Base-by-base conservation (phyloP, 1,140 invertebrate genomes). In the Drosophila persimilis region DNA sequence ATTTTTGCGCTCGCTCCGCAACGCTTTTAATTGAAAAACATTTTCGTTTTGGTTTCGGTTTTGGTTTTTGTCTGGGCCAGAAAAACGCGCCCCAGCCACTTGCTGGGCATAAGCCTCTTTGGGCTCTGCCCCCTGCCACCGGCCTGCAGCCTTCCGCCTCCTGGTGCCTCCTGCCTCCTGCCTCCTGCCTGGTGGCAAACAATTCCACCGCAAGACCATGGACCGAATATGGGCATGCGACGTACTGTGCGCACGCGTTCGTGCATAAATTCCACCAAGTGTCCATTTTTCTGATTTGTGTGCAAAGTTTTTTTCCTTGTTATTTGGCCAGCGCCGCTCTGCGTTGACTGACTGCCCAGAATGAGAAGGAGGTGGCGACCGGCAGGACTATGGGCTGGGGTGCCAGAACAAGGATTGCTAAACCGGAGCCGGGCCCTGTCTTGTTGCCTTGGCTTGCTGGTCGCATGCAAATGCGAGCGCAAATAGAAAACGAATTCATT, bases 271-370 rank as follows among this genome's bases (percentile, higher is more conserved):
- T 85, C 81, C 77, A 76, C 81, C 81, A 85, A 85, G 81, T 85
- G 81, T 81, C 81, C 81, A 85, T 85, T 85, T 85, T 85, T 81
- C 77, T 85, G 81, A 85, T 85, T 85, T 85, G 81, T 86, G 81
- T 86, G 77, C 69, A 86, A 85, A 85, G 64, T 77, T 86, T 86
- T 55, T 66, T 62, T 61, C 22, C 75, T 71, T 66, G 51, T 62
- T 56, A 54, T 74, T 64, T 66, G 72, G 60, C 48, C 35, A 13
- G 11, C 50, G 20, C 20, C 44, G 53, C 43, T 43, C 48, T 24
- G 50, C 62, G 60, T 55, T 74, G 70, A 57, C 62, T 75, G 71
- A 66, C 73, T 73, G 57, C n/a, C 53, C 71, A 57, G 69, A 22
- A 64, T 47, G 53, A 31, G 52, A 13, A 41, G 54, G 24, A 45